Evolutionary conservation across 2,113 vertebrate species (phyloP).

Genomic region (Thamnophis sirtalis): DNA sequence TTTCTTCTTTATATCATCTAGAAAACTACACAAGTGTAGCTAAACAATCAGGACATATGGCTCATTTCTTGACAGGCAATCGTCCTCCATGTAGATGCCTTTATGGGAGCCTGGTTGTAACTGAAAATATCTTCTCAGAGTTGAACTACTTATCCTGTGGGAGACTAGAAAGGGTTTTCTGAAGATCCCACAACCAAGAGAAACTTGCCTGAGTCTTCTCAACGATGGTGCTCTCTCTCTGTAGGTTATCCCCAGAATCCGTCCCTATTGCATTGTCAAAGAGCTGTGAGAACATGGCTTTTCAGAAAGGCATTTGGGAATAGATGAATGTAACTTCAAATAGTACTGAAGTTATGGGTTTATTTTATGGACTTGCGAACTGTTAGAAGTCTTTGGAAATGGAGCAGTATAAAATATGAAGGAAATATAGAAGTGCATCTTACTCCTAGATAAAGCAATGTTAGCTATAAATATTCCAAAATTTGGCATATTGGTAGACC

Average conservation of each 20-base stretch:
- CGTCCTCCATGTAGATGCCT: background rate
- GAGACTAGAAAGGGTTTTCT: background rate
- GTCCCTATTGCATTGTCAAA: background rate
- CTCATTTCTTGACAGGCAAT: background rate
- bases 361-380: background rate
- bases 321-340: background rate
- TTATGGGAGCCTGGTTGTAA: background rate
- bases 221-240: background rate
- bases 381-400: background rate
- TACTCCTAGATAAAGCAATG: background rate
- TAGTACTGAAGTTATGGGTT: background rate
- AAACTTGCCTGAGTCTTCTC: background rate
- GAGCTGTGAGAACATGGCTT: background rate
- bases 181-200: background rate
- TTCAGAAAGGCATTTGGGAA: background rate
- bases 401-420: background rate
- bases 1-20: background rate
- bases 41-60: background rate
- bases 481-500: background rate
- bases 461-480: background rate
- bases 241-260: background rate
- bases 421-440: background rate
- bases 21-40: background rate
- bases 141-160: background rate
- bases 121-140: background rate